Evolutionary conservation across 2,888 invertebrate genomes (phyloP), one percentile per base, ranked within the genome.

Genomic region (Drosophila hawaiiensis): DNA sequence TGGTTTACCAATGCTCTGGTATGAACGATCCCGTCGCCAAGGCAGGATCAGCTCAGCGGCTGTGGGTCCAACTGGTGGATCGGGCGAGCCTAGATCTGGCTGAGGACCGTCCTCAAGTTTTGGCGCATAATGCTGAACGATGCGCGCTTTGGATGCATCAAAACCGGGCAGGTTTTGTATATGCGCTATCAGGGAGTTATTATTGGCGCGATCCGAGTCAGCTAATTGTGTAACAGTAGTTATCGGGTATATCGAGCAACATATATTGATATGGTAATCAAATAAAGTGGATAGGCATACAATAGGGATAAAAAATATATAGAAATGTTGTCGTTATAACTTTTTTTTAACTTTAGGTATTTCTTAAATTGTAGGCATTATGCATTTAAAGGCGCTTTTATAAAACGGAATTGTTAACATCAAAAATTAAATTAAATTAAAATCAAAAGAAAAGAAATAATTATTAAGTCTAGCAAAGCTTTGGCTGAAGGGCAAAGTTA

Each of bases 31-130:
- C 93, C 96, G 95, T 94, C 97, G 95, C 97, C 97, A 97, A 92
- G 97, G 97, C 93, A 97, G 95, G 88, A 96, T 96, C 93, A 96
- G 95, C 94, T 97, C 97, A 93, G 96, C 96, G 91, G 96, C 96
- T 89, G 97, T 96, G 89, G 96, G 95, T 90, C 95, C 94, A 91
- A 95, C 95, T 73, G 88, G 66, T 76, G 74, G 87, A 79, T 87
- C 95, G 68, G 93, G 93, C 79, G 93, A 91, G 80, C 83, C 80
- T 79, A 92, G 81, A 54, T 91, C 79, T 68, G 81, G 89, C 78
- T 93, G 93, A 73, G 93, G 90, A 84, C 91, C 91, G 71, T 88
- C 88, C 54, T 83, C 87, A 39, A 83, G 73, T 61, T 78, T 83
- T 60, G 87, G 87, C 60, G 95, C 95, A 94, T 95, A 95, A 92